Evolutionary conservation across 23 tunicate genomes (phyloP).

Genomic region (Ascidia mentula): DNA sequence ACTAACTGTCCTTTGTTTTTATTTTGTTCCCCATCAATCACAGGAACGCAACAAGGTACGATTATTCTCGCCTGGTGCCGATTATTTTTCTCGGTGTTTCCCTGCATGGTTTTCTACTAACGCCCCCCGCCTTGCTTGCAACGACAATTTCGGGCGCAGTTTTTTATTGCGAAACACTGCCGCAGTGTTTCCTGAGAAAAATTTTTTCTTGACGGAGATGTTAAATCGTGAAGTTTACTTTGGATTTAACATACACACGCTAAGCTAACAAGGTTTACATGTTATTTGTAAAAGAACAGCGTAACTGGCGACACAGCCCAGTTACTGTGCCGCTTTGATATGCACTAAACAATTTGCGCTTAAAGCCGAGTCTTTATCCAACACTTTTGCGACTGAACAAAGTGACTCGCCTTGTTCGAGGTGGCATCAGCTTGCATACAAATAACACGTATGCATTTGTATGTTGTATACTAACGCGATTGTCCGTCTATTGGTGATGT

Average conservation of each 20-base stretch:
- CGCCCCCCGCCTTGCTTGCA: background rate
- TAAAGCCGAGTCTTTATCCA: too few relatives aligned
- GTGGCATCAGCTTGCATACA: conserved; percentile 3
- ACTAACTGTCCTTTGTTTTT: background rate
- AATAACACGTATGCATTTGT: background rate
- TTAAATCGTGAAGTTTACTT: too few relatives aligned
- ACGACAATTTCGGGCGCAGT: background rate
- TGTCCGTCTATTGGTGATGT: background rate
- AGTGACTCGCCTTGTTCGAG: too few relatives aligned
- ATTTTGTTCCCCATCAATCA: background rate
- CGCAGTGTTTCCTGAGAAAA: conserved; percentile 6
- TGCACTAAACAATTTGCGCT: too few relatives aligned
- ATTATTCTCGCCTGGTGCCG: background rate
- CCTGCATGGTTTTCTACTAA: background rate
- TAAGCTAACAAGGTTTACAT: too few relatives aligned
- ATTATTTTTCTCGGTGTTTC: background rate
- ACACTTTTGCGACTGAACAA: too few relatives aligned
- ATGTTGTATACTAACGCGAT: background rate
- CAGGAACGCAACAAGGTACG: conserved; percentile 26
- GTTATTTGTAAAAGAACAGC: too few relatives aligned
- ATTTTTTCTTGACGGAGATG: too few relatives aligned
- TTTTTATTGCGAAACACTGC: background rate
- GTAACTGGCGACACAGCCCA: too few relatives aligned
- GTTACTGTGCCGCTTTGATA: too few relatives aligned
- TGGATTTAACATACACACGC: too few relatives aligned